Base-by-base conservation (phyloP, 2,113 vertebrate genomes). In the Redunca redunca region DNA sequence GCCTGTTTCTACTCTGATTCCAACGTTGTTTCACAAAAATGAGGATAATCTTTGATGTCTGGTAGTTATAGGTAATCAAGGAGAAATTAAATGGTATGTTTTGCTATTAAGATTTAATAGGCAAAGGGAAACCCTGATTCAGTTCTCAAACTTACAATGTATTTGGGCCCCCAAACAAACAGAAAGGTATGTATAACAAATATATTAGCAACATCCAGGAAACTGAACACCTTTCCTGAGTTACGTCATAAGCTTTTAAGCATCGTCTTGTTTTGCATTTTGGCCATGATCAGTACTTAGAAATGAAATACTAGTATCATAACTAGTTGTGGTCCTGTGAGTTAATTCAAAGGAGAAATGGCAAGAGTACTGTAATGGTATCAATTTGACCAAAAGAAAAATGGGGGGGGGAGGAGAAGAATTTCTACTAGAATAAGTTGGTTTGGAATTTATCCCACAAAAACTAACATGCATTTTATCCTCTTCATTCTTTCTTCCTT, bases 361-460 rank as follows among this genome's bases (percentile, higher is more conserved):
- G 4, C 19, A 36, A 86, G 43, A 64, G 15, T 4, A 2, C 2
- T 50, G 0, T 57, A 67, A n/a, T n/a, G 23, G 78, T 46, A 40
- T 28, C 36, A 55, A 21, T 28, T 33, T 5, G 33, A 82, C 53
- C 60, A 80, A 92, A 71, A 88, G 40, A 78, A 90, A 84, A 81
- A 90, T 58, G 40, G 43, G 5, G 8, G 10, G 0, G 33, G 12
- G 6, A 9, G 52, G 60, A n/a, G 60, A 26, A 67, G n/a, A 17
- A 7, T 62, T 50, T 55, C 33, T 48, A 33, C 9, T 81, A 67
- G 71, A 86, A 91, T 60, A 85, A 77, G 17, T 87, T 85, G 81
- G 36, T 88, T 94, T 97, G 95, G 84, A 95, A 92, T 50, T 67
- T 55, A 92, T 93, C 90, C 92, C 57, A 94, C 60, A 74, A 96